Base-by-base conservation (phyloP, 2,797 vertebrate species). In the Poeciliopsis turneri region DNA sequence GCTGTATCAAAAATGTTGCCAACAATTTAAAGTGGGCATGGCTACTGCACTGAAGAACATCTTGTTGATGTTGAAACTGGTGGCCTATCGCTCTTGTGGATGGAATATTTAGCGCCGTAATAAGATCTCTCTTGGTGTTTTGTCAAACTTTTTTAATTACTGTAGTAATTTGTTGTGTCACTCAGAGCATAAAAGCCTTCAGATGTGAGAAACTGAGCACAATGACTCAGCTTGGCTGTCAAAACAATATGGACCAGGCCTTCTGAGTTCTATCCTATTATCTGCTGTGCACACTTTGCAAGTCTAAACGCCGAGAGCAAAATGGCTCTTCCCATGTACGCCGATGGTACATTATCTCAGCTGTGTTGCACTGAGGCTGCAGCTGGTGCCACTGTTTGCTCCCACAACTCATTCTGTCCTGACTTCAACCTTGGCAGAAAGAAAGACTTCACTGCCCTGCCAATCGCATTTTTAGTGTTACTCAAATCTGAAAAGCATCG, bases 381-480 rank as follows among this genome's bases (percentile, higher is more conserved):
- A 85, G 76, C 84, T 85, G 85, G 46, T 84, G 69, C 77, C 33
- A 49, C 41, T 83, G 78, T 87, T 77, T 57, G 18, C 51, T 78
- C 74, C n/a, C 70, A 61, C 69, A 74, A 79, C 82, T 78, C 68
- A 75, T 55, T 57, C 83, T 78, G 39, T 82, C 78, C 75, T 80
- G 57, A 64, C 81, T 86, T 86, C 43, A 70, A 49, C 72, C 78
- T 89, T 86, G 72, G 45, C 71, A 70, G 61, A 57, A 84, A 79
- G 74, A 76, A 75, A 68, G 13, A 81, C 80, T 84, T 84, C 0
- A 74, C 78, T 77, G 84, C 66, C 23, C 78, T 87, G 82, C 82
- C 84, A 82, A 81, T 90, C 85, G 87, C 45, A 64, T 84, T 80
- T 25, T 87, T 79, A 73, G 41, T 76, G 84, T 83, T 72, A 86